phyloP scores from a whole-genome alignment of 1,140 invertebrate genomes.

The Papilio xuthus region DNA sequence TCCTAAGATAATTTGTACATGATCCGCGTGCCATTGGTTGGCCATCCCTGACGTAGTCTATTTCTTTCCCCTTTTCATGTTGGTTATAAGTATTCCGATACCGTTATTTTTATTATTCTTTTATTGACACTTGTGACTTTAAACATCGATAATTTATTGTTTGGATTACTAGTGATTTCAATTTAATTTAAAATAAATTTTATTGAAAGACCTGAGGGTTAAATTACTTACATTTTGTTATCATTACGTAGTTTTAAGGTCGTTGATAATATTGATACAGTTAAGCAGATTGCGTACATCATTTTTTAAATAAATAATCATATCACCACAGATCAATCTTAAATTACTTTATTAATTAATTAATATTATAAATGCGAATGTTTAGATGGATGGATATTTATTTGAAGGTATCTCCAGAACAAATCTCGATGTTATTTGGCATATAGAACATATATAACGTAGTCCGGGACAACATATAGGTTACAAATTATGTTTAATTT shows the following conservation, averaged over 20 bases:
- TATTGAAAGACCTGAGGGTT: slow-evolving; percentile 8
- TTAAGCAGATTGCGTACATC: neutral
- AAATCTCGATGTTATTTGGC: too few relatives aligned
- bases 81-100: neutral
- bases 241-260: neutral
- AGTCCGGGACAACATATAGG: too few relatives aligned
- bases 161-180: slow-evolving; percentile 29
- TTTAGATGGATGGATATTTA: too few relatives aligned
- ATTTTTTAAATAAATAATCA: neutral
- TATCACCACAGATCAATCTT: too few relatives aligned
- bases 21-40: too few relatives aligned
- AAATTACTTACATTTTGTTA: neutral
- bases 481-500: too few relatives aligned
- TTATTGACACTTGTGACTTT: neutral
- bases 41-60: too few relatives aligned
- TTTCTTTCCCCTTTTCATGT: neutral
- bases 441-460: too few relatives aligned
- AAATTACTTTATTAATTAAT: too few relatives aligned
- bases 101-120: neutral
- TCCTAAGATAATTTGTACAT: too few relatives aligned
- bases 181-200: slow-evolving; percentile 19
- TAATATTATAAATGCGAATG: too few relatives aligned
- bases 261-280: neutral
- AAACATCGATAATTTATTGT: slow-evolving; percentile 33
- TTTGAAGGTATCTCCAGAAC: too few relatives aligned